Base-by-base conservation (phyloP, 2,113 vertebrate species). In the Oreochromis spilurus region DNA sequence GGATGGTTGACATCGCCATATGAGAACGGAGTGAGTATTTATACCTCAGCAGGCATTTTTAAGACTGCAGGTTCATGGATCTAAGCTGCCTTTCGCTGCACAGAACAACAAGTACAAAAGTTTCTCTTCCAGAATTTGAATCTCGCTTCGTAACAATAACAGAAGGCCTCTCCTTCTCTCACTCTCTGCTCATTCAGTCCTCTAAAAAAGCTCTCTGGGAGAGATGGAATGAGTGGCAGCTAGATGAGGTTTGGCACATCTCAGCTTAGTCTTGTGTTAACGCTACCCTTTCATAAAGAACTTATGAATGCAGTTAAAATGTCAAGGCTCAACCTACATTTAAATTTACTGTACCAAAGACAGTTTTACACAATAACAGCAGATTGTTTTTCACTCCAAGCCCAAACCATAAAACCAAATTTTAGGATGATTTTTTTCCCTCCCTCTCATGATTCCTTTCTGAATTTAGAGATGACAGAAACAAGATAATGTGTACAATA, bases 1-100 rank as follows among this genome's bases (percentile, higher is more conserved):
- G 98, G 98, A 40, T 99, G 98, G 98, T 95, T 99, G 91, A 97
- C 97, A 3, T 94, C 93, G 21, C 98, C 98, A 19, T 96, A 97
- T 8, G 97, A 98, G 93, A 96, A 97, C 92, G 98, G 98, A 94
- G 98, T 97, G 96, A 98, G 98, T 96, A 89, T 91, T 95, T 91
- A 92, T 89, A 91, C 88, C 85, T 81, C 90, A 60, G 86, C 72
- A 70, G 89, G 89, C 87, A 93, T 91, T 95, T 91, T 93, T 87
- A 90, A 89, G 79, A 91, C 87, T 86, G 36, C 67, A 91, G 85
- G 86, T 93, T 85, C 43, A 79, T 54, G 43, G 67, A 81, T 55
- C 87, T 10, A 84, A 85, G 70, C n/a, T 2, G 38, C 53, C 24
- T 79, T 65, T 80, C 78, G 67, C 84, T 34, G 12, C 1, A 7